A percentile compares a stretch with the other conserved stretches of the same genome.
These are phyloP conservation scores for Scylla paramamosain DNA, from an alignment of 1,140 invertebrate species.

Conservation along the genomic window DNA sequence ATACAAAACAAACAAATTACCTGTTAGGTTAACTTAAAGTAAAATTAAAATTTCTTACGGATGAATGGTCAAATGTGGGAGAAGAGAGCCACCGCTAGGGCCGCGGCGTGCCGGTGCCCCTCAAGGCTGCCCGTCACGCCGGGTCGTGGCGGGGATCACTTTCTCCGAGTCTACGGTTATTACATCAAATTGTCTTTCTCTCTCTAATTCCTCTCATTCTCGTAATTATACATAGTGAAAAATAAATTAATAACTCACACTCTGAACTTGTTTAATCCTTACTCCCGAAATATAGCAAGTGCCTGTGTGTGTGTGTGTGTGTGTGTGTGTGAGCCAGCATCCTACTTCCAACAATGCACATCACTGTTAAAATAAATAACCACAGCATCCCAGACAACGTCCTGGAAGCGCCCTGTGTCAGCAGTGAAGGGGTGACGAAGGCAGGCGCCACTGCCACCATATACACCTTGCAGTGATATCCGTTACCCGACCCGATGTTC, in stretches of 20 bases:
- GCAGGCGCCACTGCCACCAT: too few species aligned
- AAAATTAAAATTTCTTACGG: neutral
- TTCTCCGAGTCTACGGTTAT: neutral
- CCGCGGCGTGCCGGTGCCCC: too few species aligned
- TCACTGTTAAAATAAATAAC: too few species aligned
- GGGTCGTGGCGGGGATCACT: neutral
- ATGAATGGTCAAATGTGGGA: neutral
- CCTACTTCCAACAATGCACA: too few species aligned
- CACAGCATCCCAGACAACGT: too few species aligned
- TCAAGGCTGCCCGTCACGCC: neutral
- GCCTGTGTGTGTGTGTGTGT: neutral
- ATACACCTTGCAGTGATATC: too few species aligned
- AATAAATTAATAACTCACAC: neutral
- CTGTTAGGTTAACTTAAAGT: neutral
- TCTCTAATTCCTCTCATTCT: constrained; percentile 1
- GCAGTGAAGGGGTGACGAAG: too few species aligned
- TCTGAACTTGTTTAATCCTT: neutral
- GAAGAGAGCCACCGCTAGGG: too few species aligned
- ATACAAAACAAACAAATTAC: neutral
- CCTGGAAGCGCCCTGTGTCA: too few species aligned
- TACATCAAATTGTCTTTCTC: constrained; percentile 6
- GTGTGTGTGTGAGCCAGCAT: neutral
- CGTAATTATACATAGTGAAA: neutral
- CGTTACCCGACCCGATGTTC: too few species aligned
- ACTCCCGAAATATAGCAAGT: neutral